phyloP scores from a whole-genome alignment of 2,888 invertebrate genomes.

The Baronia brevicornis region DNA sequence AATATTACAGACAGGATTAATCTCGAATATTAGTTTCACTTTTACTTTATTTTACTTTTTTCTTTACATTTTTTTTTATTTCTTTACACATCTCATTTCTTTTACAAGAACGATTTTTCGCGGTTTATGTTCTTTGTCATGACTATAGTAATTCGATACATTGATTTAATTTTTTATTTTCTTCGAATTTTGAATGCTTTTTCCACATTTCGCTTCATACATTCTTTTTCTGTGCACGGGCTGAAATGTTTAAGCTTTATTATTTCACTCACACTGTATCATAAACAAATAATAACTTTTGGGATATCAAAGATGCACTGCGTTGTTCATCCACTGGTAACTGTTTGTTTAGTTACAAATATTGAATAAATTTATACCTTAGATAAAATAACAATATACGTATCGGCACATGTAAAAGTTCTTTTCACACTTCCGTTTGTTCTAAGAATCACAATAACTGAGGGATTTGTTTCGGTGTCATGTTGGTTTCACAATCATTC shows the following conservation, averaged over 20 bases:
- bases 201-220: conserved; percentile 70
- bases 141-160: conserved; percentile 54
- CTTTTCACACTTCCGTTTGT: conserved; percentile 37
- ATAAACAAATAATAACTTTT: conserved; percentile 53
- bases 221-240: conserved; percentile 71
- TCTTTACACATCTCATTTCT: conserved; percentile 48
- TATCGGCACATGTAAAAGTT: conserved; percentile 52
- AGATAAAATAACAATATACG: conserved; percentile 29
- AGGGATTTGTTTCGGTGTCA: conserved; percentile 41
- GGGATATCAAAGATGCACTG: conserved; percentile 59
- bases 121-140: conserved; percentile 24
- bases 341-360: conserved; percentile 45
- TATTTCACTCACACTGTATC: conserved; percentile 68
- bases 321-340: conserved; percentile 50
- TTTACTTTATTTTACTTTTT: conserved; percentile 42
- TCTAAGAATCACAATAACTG: conserved; percentile 35
- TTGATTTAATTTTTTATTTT: conserved; percentile 52
- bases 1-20: conserved; percentile 49
- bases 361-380: conserved; percentile 30
- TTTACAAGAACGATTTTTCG: conserved; percentile 56
- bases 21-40: conserved; percentile 57
- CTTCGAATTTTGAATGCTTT: conserved; percentile 60
- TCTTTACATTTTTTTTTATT: conserved; percentile 36
- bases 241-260: conserved; percentile 66
- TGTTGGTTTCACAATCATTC: conserved; percentile 37